Evolutionary conservation across 2,888 invertebrate genomes (phyloP).

Genomic region (Drosophila tanythrix): DNA sequence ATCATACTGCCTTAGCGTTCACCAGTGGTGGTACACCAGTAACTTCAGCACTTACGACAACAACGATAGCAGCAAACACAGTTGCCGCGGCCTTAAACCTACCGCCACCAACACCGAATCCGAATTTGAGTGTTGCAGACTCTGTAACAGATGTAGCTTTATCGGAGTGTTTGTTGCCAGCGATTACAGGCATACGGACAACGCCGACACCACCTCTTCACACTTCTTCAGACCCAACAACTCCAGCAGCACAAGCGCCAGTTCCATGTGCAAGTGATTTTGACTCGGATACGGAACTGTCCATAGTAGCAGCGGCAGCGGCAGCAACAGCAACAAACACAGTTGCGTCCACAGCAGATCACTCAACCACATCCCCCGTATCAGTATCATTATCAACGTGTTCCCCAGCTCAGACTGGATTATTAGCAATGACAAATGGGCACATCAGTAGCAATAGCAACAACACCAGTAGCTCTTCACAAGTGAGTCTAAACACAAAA

Average conservation of each 20-base stretch:
- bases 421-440: slow-evolving; percentile 65
- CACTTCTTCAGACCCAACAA: slow-evolving; percentile 18
- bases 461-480: slow-evolving; percentile 52
- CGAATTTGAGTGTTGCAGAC: slow-evolving; percentile 46
- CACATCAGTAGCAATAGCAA: slow-evolving; percentile 53
- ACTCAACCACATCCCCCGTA: slow-evolving; percentile 38
- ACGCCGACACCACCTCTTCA: slow-evolving; percentile 33
- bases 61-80: slow-evolving; percentile 30
- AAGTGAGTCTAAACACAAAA: slow-evolving; percentile 81
- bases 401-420: slow-evolving; percentile 29
- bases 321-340: slow-evolving; percentile 20
- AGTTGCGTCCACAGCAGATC: slow-evolving; percentile 10
- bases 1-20: slow-evolving; percentile 12
- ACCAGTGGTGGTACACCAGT: slow-evolving; percentile 13
- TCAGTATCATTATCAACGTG: slow-evolving; percentile 31
- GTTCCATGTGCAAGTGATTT: slow-evolving; percentile 80
- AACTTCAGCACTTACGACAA: slow-evolving; percentile 10
- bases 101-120: slow-evolving; percentile 75
- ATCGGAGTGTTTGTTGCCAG: slow-evolving; percentile 48
- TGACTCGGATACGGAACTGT: slow-evolving; percentile 83
- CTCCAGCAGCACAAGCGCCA: slow-evolving; percentile 2
- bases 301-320: slow-evolving; percentile 80
- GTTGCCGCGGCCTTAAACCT: slow-evolving; percentile 47
- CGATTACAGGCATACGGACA: slow-evolving; percentile 30
- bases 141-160: slow-evolving; percentile 29